These are phyloP conservation scores for Carettochelys insculpta DNA, from an alignment of 2,113 vertebrate species.

Conservation along the genomic window DNA sequence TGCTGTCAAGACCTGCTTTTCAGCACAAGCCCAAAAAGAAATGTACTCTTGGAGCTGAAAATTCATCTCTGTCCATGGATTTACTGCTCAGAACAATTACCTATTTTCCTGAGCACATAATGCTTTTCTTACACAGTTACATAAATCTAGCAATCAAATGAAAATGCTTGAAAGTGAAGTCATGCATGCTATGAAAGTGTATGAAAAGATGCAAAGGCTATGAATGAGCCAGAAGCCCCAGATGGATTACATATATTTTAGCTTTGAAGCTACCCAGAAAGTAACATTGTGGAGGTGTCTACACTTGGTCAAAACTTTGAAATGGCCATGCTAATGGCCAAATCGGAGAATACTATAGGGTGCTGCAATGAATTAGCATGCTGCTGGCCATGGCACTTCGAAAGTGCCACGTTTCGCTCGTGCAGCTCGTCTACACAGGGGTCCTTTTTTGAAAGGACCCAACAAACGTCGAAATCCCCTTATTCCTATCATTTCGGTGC, in stretches of 20 bases:
- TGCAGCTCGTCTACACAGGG: no score
- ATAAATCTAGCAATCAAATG: background rate
- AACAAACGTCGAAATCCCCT: no score
- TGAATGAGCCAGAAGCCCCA: background rate
- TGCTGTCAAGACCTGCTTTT: background rate
- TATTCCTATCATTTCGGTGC: no score
- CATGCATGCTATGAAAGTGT: fast-evolving
- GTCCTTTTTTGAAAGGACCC: no score
- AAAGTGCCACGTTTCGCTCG: no score
- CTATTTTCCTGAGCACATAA: background rate
- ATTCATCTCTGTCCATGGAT: background rate
- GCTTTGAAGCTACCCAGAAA: background rate
- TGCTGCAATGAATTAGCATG: no score
- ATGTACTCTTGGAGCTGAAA: background rate
- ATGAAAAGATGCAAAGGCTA: background rate
- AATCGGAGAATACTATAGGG: no score
- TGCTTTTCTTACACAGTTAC: background rate
- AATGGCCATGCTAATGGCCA: no score
- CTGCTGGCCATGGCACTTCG: no score
- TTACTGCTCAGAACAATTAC: background rate
- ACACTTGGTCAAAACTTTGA: no score
- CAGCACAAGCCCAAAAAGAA: background rate
- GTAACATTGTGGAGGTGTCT: no score
- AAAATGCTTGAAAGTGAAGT: background rate
- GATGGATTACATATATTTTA: background rate